Base-by-base conservation (phyloP, 2,113 vertebrate genomes). In the Antechinus stuartii region DNA sequence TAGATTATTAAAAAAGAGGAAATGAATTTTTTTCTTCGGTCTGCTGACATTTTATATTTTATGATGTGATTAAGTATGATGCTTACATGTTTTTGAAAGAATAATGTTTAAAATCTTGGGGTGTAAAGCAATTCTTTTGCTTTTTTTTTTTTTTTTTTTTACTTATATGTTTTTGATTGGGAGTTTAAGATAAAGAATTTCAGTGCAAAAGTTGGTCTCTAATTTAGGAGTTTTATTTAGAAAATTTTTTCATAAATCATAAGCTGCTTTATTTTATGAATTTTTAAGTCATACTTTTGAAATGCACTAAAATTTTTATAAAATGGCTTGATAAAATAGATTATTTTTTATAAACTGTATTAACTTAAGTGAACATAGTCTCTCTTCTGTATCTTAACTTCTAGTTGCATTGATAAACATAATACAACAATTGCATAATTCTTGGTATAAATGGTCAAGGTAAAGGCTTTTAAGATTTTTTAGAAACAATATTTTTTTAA, bases 31-130 rank as follows among this genome's bases (percentile, higher is more conserved):
- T 90, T 49, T 10, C 76, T 23, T 46, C 24, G 42, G 42, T 56
- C 25, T 8, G 22, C 19, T 84, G 68, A 42, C 68, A 42, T 84
- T 84, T 84, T 84, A 16, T 42, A 42, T 91, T 54, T 57, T 95
- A 24, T 90, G 49, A 89, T 53, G 57, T 94, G 89, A 94, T 92
- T n/a, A 47, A 90, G 49, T 90, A 93, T 91, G 50, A 94, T 47
- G 26, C 90, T 90, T 90, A 61, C 26, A 2, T 91, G 3, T 90
- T 30, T 30, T 54, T 76, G 35, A 91, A 16, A 27, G 52, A 9
- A 84, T 42, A 84, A 76, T 76, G 61, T 42, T 42, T 84, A 22
- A 84, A 1, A 22, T 84, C 35, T 92, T 52, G 76, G 35, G 91
- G 76, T 91, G 23, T 68, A 46, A 26, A 47, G 19, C 8, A 54